Conservation (phyloP, 2,797 vertebrate genomes). For the Apogon hyalosoma region DNA sequence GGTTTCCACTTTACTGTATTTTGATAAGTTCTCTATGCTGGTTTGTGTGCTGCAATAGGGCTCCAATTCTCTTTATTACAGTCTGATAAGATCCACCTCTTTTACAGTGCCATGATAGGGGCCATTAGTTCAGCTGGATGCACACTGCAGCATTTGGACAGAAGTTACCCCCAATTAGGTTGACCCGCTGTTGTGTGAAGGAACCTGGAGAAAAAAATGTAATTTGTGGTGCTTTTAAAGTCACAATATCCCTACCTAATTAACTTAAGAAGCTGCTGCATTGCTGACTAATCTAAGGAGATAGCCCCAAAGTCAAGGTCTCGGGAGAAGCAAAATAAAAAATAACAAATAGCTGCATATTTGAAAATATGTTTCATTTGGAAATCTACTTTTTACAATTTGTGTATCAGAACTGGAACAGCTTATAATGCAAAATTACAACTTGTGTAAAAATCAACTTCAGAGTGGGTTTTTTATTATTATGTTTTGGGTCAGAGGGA, state of each 20-base stretch:
- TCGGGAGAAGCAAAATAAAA: slow-evolving; percentile 1
- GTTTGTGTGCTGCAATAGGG: slow-evolving; percentile 26
- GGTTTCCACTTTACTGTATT: slow-evolving; percentile 10
- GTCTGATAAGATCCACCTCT: slow-evolving; percentile 49
- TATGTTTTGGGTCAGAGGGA: not conserved
- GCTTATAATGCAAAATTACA: not conserved
- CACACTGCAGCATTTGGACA: slow-evolving; percentile 39
- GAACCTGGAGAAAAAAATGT: slow-evolving; percentile 14
- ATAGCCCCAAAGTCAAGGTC: slow-evolving; percentile 30
- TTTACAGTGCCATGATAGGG: slow-evolving; percentile 38
- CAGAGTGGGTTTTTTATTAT: not conserved
- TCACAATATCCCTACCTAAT: slow-evolving; percentile 36
- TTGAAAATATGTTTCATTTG: not conserved
- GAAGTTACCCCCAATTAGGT: slow-evolving; percentile 53
- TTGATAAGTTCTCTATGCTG: slow-evolving; percentile 25
- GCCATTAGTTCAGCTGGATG: slow-evolving; percentile 47
- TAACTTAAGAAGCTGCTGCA: slow-evolving; percentile 29
- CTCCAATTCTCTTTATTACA: slow-evolving; percentile 42
- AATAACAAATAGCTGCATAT: slow-evolving; percentile 21
- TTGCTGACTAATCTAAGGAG: slow-evolving; percentile 21
- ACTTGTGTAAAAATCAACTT: not conserved
- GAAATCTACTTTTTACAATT: too few relatives aligned
- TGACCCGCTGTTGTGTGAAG: slow-evolving; percentile 29
- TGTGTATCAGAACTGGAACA: not conserved
- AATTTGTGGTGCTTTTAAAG: slow-evolving; percentile 10